Evolutionary conservation across 2,888 invertebrate genomes (phyloP), one percentile per base, ranked within the genome.

Genomic region (Aspidiotus destructor): DNA sequence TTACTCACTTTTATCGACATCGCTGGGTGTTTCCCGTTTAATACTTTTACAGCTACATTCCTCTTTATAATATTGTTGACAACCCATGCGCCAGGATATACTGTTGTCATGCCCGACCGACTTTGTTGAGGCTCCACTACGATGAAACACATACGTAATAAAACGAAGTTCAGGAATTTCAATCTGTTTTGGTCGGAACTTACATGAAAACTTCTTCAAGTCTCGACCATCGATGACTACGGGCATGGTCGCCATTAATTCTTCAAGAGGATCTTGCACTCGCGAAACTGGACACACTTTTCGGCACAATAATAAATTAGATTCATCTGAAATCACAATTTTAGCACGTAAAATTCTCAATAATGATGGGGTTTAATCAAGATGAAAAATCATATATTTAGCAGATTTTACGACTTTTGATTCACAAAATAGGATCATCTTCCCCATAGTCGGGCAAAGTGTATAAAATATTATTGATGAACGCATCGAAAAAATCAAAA

Each of bases 161-260:
- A 28, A 28, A 1, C 1, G 13, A 57, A 16, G 57, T 57, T 17
- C 57, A 3, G 1, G 5, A 28, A 52, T 52, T 52, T 52, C n/a
- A 13, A 52, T 11, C 52, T 52, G 3, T 52, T 52, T 52, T 5
- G 11, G 13, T 52, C n/a, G 13, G 52, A 52, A 52, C n/a, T 52
- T n/a, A 71, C 77, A 76, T 42, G 76, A 75, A 77, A 77, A 81
- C 86, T 84, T 80, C 74, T 86, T 83, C 70, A 89, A 80, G 74
- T 86, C 84, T 75, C 84, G 84, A 70, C 83, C 83, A 17, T 85
- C 83, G 70, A 89, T 83, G 74, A 86, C 87, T 11, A 85, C 80
- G 0, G 88, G 87, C 11, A 78, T 76, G 13, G 77, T 75, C 55
- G 79, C 77, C 15, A 79, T 58, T 60, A 58, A 53, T 17, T 65